Conservation (phyloP, 2,113 vertebrate species). For the Mastomys coucha region DNA sequence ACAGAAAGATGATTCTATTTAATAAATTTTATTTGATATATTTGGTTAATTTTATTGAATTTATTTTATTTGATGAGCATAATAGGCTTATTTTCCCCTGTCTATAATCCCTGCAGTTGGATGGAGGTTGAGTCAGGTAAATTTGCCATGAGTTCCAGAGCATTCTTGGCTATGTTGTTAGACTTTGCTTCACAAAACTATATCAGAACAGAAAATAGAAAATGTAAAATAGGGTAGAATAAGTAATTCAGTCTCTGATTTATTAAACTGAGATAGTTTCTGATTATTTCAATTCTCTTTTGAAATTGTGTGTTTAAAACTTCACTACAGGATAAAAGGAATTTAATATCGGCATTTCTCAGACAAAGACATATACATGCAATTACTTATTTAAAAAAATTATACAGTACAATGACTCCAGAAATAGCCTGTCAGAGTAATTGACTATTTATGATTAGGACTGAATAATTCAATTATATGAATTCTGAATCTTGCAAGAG, state of each 20-base stretch:
- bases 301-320: background rate
- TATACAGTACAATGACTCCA: background rate
- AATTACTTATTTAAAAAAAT: background rate
- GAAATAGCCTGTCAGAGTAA: background rate
- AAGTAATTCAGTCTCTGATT: background rate
- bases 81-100: background rate
- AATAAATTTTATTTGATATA: background rate
- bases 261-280: background rate
- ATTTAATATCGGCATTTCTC: background rate
- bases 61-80: background rate
- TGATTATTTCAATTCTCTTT: background rate
- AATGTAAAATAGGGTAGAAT: background rate
- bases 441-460: background rate
- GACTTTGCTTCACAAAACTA: background rate
- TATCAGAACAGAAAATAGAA: background rate
- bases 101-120: background rate
- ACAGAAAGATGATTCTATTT: background rate
- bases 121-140: background rate
- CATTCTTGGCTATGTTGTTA: background rate
- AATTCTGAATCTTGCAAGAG: background rate
- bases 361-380: background rate
- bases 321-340: background rate
- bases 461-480: conserved; percentile 13
- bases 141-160: background rate
- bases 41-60: background rate